A percentile compares a stretch with the other conserved stretches of the same genome.
These are phyloP conservation scores for Pangasius sanitwongsei DNA, from an alignment of 2,797 vertebrate species.

Conservation along the genomic window DNA sequence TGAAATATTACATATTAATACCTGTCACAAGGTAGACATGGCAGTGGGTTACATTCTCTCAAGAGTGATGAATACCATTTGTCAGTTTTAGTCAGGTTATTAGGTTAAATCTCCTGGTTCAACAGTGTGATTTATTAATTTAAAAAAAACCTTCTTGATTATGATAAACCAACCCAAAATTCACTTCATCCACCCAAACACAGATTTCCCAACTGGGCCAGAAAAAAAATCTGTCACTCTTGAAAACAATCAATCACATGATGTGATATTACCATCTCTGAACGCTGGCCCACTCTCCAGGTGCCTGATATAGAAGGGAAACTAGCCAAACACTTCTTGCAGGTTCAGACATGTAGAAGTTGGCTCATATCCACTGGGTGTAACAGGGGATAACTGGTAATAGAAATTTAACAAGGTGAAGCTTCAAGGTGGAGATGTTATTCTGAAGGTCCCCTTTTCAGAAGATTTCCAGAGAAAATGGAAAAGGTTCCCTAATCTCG, in stretches of 20 bases:
- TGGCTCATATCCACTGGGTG: conserved; percentile 11
- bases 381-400: conserved; percentile 42
- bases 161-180: neutral
- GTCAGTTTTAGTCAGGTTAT: neutral
- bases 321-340: conserved; percentile 19
- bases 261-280: conserved; percentile 22
- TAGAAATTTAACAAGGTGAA: conserved; percentile 47
- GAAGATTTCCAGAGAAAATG: conserved; percentile 32
- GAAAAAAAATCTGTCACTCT: neutral
- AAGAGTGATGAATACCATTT: neutral
- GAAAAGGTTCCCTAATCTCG: conserved; percentile 46
- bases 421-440: conserved; percentile 38
- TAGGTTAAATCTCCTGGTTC: neutral
- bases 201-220: neutral
- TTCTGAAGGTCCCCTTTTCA: conserved; percentile 28
- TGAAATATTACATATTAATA: conserved; percentile 12
- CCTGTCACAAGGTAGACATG: conserved; percentile 1
- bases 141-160: neutral
- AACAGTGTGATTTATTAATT: neutral
- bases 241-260: conserved; percentile 10
- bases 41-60: neutral
- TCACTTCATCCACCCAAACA: neutral
- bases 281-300: neutral
- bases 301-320: conserved; percentile 14
- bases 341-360: conserved; percentile 24